Percentiles rank a stretch among this genome's conserved stretches.
Conservation (phyloP, 2,888 invertebrate species). For the Lepidocyrtoides sp. region DNA sequence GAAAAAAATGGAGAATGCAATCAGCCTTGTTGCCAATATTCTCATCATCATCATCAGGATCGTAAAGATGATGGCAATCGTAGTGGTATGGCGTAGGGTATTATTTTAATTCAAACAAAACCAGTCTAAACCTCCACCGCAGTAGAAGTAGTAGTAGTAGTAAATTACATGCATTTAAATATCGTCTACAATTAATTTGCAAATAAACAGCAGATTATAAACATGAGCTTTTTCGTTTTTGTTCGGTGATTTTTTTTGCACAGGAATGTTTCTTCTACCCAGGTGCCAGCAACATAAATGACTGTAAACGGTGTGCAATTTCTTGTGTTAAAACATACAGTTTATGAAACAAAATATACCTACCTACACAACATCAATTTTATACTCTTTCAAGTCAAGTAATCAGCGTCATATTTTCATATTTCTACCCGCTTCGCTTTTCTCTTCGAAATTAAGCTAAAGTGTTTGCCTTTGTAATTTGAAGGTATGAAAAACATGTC, state of each 20-base stretch:
- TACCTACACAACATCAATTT: neutral
- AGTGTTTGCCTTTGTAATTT: constrained; percentile 34
- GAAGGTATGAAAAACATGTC: constrained; percentile 33
- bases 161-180: constrained; percentile 21
- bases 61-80: neutral
- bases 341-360: neutral
- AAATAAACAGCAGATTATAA: constrained; percentile 29
- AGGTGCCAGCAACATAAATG: constrained; percentile 7
- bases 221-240: constrained; percentile 32
- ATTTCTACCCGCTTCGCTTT: neutral
- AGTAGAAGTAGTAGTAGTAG: no score
- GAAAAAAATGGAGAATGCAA: constrained; percentile 35
- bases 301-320: constrained; percentile 26
- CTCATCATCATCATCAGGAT: neutral
- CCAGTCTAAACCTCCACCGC: constrained; percentile 31
- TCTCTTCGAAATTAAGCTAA: neutral
- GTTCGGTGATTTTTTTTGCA: neutral
- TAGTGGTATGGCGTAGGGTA: neutral
- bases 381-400: neutral
- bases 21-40: neutral
- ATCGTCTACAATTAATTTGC: constrained; percentile 62
- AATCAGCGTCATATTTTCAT: neutral
- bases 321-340: constrained; percentile 1
- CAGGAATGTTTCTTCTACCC: neutral
- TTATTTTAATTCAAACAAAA: constrained; percentile 31